Base-by-base conservation (phyloP, 2,888 invertebrate species). In the Papilio demoleus region DNA sequence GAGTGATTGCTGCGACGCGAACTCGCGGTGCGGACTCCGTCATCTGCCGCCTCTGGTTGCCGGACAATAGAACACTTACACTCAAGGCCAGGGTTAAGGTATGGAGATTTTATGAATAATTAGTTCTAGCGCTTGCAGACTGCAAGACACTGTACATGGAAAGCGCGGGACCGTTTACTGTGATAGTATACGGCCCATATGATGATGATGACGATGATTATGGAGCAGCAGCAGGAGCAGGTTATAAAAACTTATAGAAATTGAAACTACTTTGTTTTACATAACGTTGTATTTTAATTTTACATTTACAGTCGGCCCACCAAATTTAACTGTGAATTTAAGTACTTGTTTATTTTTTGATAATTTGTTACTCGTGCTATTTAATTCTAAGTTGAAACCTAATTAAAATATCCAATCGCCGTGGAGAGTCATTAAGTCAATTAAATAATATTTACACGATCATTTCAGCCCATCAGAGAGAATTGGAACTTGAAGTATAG, bases 401-500 rank as follows among this genome's bases (percentile, higher is more conserved):
- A n/a, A n/a, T n/a, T 5, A 36, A 11, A 36, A 42, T 6, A 0
- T 6, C 5, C 17, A 6, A 17, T 45, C 19, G 8, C 3, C 6
- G 11, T 47, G 1, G 22, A 22, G 12, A 47, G 11, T 47, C 9
- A 47, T 12, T 22, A 12, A 47, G 12, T 12, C 31, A 19, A 11
- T 34, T 19, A 12, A 36, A 58, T 27, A 31, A 22, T 58, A 78
- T 42, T 17, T n/a, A 36, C 61, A 50, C 34, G 17, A 40, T 56
- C 38, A 17, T 88, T 88, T 11, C 86, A 92, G 96, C 95, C 97
- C 3, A 98, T 98, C 70, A 94, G 97, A 24, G 98, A 98, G 84
- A 98, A 98, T 84, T 98, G 98, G 98, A 98, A 97, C 84, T 91
- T 98, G 31, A 97, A 97, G 82, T 98, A 97, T 88, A 97, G 97